A percentile compares a stretch with the other conserved stretches of the same genome.
These are phyloP conservation scores for Melinopterus prodromus DNA, from an alignment of 2,888 invertebrate species.

Conservation along the genomic window DNA sequence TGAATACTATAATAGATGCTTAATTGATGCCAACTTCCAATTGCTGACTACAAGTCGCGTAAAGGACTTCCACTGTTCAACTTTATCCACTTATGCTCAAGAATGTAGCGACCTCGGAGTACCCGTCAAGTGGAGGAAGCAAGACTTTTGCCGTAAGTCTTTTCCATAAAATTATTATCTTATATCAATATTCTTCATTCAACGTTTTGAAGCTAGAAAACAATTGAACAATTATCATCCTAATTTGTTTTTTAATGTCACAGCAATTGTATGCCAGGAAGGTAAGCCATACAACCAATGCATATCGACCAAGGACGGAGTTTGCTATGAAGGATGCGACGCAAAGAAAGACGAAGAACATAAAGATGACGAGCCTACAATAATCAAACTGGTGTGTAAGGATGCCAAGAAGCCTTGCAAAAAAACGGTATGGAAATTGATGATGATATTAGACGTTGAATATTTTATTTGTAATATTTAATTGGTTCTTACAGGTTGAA, in stretches of 20 bases:
- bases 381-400: not conserved
- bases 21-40: conserved; percentile 18
- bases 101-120: conserved; percentile 17
- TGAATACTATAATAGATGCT: conserved; percentile 16
- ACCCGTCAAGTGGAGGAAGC: conserved; percentile 12
- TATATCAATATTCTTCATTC: too few species aligned
- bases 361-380: not conserved
- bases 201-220: too few species aligned
- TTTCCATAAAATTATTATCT: too few species aligned
- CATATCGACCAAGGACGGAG: not conserved
- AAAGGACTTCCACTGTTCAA: conserved; percentile 9
- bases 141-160: conserved; percentile 17
- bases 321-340: conserved; percentile 15
- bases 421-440: not conserved
- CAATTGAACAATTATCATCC: too few species aligned
- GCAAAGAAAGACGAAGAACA: not conserved
- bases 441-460: not conserved
- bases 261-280: not conserved
- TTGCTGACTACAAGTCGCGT: not conserved
- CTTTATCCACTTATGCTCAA: conserved; percentile 21
- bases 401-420: not conserved
- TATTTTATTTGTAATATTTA: not conserved
- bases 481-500: not conserved
- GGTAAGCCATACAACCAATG: not conserved
- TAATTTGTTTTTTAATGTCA: too few species aligned